Evolutionary conservation across 2,888 invertebrate species (phyloP).

Genomic region (Shargacucullia verbasci): DNA sequence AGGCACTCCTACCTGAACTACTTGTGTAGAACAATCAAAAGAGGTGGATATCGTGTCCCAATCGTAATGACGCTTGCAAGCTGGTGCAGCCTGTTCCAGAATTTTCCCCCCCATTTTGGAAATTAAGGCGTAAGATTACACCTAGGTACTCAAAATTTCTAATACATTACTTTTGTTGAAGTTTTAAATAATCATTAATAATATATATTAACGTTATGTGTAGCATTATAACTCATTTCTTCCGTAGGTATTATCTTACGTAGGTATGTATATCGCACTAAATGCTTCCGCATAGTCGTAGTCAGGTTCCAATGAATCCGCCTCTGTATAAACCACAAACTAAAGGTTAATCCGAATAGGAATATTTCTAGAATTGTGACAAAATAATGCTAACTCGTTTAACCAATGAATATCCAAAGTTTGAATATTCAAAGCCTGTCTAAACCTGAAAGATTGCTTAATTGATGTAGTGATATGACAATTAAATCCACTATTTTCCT

Average conservation of each 20-base stretch:
- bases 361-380: slow-evolving; percentile 40
- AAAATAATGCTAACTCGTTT: slow-evolving; percentile 40
- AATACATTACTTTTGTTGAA: too few relatives aligned
- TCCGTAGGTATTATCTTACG: slow-evolving; percentile 16
- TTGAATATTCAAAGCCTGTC: slow-evolving; percentile 49
- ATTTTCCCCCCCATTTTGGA: too few relatives aligned
- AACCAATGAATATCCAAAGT: slow-evolving; percentile 37
- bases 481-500: too few relatives aligned
- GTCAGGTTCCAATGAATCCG: slow-evolving; percentile 22
- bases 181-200: slow-evolving; percentile 25
- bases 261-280: slow-evolving; percentile 19
- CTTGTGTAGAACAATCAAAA: too few relatives aligned
- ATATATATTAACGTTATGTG: slow-evolving; percentile 30
- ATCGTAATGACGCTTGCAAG: too few relatives aligned
- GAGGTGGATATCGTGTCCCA: too few relatives aligned
- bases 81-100: too few relatives aligned
- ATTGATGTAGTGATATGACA: too few relatives aligned
- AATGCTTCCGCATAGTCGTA: slow-evolving; percentile 50
- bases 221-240: slow-evolving; percentile 18
- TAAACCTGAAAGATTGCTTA: slow-evolving; percentile 29
- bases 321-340: slow-evolving; percentile 25
- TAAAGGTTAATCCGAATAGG: slow-evolving; percentile 43
- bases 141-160: too few relatives aligned
- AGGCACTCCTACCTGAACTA: not conserved
- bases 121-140: too few relatives aligned